These are phyloP conservation scores for Chrysotoxum bicinctum DNA, from an alignment of 2,888 invertebrate genomes.

Conservation along the genomic window DNA sequence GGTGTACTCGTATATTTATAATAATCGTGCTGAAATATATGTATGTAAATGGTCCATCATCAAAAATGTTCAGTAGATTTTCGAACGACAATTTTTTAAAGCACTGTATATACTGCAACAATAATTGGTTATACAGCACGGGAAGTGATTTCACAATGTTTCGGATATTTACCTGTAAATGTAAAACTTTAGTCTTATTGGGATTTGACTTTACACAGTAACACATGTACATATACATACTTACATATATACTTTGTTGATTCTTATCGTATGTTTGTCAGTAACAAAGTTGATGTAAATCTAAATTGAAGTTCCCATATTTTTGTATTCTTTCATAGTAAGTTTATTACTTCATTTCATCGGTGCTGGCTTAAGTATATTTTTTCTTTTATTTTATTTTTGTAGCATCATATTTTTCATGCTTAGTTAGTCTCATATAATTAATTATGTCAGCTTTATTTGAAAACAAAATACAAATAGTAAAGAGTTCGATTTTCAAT, in stretches of 20 bases:
- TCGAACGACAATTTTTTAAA: too few relatives aligned
- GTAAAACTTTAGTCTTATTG: background rate
- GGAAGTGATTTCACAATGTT: background rate
- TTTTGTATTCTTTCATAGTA: constrained; percentile 1
- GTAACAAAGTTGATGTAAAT: background rate
- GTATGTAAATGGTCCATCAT: too few relatives aligned
- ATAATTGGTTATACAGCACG: too few relatives aligned
- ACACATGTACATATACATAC: background rate
- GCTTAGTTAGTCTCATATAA: background rate
- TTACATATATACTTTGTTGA: background rate
- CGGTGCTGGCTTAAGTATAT: background rate
- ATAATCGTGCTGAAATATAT: too few relatives aligned
- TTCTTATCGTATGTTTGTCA: background rate
- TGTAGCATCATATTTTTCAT: background rate
- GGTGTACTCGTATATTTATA: too few relatives aligned
- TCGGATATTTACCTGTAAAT: background rate
- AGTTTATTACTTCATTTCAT: constrained; percentile 10
- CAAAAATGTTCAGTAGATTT: too few relatives aligned
- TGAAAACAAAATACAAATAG: background rate
- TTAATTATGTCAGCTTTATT: constrained; percentile 18
- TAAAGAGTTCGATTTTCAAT: constrained; percentile 48
- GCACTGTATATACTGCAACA: too few relatives aligned
- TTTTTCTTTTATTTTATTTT: background rate
- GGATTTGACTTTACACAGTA: background rate
- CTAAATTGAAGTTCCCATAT: background rate